phyloP scores from a whole-genome alignment of 2,797 vertebrate species.

The Scleropages formosus region DNA sequence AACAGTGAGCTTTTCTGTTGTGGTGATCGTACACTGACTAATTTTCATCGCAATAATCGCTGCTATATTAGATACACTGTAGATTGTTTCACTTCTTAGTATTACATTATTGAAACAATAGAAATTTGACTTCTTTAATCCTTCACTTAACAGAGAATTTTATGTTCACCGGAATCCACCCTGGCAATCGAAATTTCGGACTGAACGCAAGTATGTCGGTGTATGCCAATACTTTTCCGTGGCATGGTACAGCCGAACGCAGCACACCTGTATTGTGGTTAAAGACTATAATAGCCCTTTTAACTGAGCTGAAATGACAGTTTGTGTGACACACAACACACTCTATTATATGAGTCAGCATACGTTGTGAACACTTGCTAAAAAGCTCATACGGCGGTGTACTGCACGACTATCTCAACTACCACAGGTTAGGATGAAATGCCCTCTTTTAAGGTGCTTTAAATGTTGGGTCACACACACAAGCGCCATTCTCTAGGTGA shows the following conservation, averaged over 20 bases:
- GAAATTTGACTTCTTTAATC: neutral
- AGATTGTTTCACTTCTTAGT: neutral
- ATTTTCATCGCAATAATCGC: neutral
- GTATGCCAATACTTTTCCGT: neutral
- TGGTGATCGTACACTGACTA: neutral
- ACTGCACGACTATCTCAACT: neutral
- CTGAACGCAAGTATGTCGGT: neutral
- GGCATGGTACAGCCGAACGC: neutral
- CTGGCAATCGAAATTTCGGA: too few species aligned
- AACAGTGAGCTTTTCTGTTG: neutral
- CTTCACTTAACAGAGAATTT: slow-evolving; percentile 1
- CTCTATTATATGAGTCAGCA: neutral
- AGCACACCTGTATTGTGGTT: slow-evolving; percentile 6
- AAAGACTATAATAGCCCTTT: neutral
- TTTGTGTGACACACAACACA: neutral
- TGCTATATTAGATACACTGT: neutral
- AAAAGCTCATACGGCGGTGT: neutral
- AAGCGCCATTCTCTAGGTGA: too few species aligned
- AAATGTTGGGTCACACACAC: neutral
- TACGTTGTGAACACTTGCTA: slow-evolving; percentile 11
- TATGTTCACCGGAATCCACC: too few species aligned
- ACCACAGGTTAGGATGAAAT: neutral
- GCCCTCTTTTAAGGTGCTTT: neutral
- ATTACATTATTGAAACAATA: neutral
- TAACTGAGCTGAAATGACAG: neutral